Evolutionary conservation across 2,113 vertebrate species (phyloP), one percentile per base, ranked within the genome.

Genomic region (Cygnus atratus): DNA sequence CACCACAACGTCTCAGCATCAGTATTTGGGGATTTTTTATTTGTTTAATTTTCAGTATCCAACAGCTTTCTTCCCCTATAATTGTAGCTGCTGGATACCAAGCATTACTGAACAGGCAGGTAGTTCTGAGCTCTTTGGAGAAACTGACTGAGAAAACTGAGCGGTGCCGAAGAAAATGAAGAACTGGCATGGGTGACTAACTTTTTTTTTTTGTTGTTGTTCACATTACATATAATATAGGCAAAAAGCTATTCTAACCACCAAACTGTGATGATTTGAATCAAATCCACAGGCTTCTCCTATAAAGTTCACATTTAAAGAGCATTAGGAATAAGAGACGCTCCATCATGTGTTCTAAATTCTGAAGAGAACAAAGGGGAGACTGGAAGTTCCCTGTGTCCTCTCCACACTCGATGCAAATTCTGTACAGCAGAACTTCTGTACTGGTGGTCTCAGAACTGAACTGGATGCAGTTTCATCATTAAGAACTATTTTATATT

Each of bases 131-230:
- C 21, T 68, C 29, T 82, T 59, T 37, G 25, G 29, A 72, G 65
- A 72, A 61, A 41, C 29, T 20, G 33, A 18, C 54, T 29, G 17
- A 70, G 39, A 76, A 81, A 54, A 18, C 29, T 22, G 14, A 72
- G 33, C 15, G 41, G 52, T 6, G 10, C 3, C 2, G 61, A 19
- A 43, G 68, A 77, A 74, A 41, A 14, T 0, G 0, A 16, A 18
- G 65, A 83, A 15, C 9, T 25, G n/a, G 15, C 22, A 37, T 15
- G 33, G 19, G 39, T 87, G 66, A 29, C 44, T 67, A 87, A 73
- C 9, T 26, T 22, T 43, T 61, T 86, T 86, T 90, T 85, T 25
- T 24, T 61, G 77, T 86, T 90, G 75, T 31, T 59, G 72, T 72
- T 28, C 66, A 55, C 62, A 35, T 50, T 44, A 59, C 48, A 37